A percentile compares a stretch with the other conserved stretches of the same genome.
phyloP scores from a whole-genome alignment of 1,140 invertebrate species.

The Hylyphantes graminicola region DNA sequence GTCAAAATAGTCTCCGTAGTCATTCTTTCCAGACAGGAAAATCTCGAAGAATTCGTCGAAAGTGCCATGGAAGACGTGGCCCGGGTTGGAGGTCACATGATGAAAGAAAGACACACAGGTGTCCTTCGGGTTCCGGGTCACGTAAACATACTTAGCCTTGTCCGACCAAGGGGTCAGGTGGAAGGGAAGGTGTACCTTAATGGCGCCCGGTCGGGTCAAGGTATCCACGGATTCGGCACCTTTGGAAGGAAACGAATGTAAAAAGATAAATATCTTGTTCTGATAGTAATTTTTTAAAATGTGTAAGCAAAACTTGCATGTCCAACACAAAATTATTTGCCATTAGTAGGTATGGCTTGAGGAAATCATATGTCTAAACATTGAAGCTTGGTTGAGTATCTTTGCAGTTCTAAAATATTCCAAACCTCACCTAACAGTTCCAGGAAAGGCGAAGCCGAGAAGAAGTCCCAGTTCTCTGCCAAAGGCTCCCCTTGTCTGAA shows the following conservation, averaged over 20 bases:
- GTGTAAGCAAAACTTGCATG: too few relatives aligned
- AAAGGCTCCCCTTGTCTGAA: not conserved
- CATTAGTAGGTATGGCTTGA: not conserved
- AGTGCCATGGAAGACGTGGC: conserved; percentile 6
- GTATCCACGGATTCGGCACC: conserved; percentile 28
- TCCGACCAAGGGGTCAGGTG: conserved; percentile 34
- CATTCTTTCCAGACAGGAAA: conserved; percentile 45
- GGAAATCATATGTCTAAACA: not conserved
- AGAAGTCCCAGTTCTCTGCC: not conserved
- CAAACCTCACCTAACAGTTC: not conserved
- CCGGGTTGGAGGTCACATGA: conserved; percentile 38
- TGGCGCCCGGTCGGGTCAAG: conserved; percentile 26
- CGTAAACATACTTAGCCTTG: conserved; percentile 62
- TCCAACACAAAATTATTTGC: too few relatives aligned
- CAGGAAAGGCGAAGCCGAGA: not conserved
- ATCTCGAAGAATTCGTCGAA: conserved; percentile 60
- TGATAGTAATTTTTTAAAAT: too few relatives aligned
- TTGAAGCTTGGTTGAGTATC: not conserved
- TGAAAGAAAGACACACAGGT: conserved; percentile 62
- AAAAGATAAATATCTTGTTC: not conserved
- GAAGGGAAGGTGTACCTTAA: conserved; percentile 58
- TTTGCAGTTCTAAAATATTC: not conserved
- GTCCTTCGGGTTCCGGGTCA: conserved; percentile 63
- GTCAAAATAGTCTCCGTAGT: conserved; percentile 59
- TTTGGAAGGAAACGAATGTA: not conserved